These are phyloP conservation scores for Theonella swinhoei DNA, from an alignment of 37 sponge, comb jelly and placozoan genomes.

Conservation along the genomic window DNA sequence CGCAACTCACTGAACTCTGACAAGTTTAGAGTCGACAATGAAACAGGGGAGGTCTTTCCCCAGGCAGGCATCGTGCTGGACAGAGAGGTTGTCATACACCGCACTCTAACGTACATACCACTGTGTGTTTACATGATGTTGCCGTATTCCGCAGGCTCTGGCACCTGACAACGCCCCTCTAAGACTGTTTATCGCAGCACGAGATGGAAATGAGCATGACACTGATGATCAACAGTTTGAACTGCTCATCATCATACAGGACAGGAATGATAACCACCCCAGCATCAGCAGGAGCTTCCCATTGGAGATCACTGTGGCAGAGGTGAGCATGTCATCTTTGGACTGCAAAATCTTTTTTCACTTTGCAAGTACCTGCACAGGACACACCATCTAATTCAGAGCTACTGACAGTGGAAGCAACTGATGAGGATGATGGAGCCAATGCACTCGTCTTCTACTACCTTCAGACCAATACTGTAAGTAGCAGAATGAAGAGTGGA, in stretches of 20 bases:
- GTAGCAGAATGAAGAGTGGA: neutral
- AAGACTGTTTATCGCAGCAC: neutral
- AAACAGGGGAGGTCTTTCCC: constrained; percentile 21
- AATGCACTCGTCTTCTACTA: neutral
- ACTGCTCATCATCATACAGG: constrained; percentile 18
- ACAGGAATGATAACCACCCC: constrained; percentile 58
- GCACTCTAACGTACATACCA: too few relatives aligned
- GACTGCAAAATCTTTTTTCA: neutral
- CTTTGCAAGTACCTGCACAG: constrained; percentile 3
- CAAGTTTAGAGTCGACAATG: constrained; percentile 15
- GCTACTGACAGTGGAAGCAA: constrained; percentile 12
- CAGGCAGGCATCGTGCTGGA: constrained; percentile 9
- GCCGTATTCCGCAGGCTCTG: constrained; percentile 4
- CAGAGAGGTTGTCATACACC: constrained; percentile 76
- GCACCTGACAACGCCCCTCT: constrained; percentile 7
- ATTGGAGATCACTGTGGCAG: too few relatives aligned
- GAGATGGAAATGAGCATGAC: constrained; percentile 20
- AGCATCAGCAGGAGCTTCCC: constrained; percentile 26
- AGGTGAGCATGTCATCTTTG: neutral
- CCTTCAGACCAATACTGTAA: neutral
- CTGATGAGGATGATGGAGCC: constrained; percentile 23
- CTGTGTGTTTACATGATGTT: too few relatives aligned
- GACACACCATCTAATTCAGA: neutral
- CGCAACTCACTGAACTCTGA: neutral
- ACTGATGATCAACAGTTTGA: neutral